Evolutionary conservation across 2,797 vertebrate species (phyloP).

Genomic region (Hyperoplus immaculatus): DNA sequence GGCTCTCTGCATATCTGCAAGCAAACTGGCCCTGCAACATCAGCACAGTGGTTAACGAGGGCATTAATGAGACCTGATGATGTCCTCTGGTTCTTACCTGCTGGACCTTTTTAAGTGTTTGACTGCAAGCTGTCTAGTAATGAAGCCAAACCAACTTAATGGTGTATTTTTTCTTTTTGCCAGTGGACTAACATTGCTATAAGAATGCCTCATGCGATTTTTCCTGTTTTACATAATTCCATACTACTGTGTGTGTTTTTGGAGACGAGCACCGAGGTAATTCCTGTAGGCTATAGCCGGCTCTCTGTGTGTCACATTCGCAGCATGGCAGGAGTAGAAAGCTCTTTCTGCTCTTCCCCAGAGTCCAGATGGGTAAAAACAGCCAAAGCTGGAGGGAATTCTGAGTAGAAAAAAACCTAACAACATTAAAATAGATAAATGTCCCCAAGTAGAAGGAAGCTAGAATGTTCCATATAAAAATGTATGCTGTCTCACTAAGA

Average conservation of each 20-base stretch:
- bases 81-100: constrained; percentile 20
- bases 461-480: not conserved
- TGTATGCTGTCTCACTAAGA: not conserved
- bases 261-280: constrained; percentile 29
- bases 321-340: constrained; percentile 1
- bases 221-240: constrained; percentile 1
- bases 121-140: constrained; percentile 17
- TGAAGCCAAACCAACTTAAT: constrained; percentile 14
- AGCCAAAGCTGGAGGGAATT: not conserved
- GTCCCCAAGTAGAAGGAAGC: not conserved
- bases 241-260: not conserved
- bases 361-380: constrained; percentile 9
- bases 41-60: not conserved
- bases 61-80: constrained; percentile 16
- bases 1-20: constrained; percentile 1
- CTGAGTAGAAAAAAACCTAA: not conserved
- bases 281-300: constrained; percentile 10
- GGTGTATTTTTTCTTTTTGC: not conserved
- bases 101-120: not conserved
- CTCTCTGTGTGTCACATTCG: not conserved
- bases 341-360: constrained; percentile 13
- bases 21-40: not conserved
- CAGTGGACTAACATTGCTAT: not conserved
- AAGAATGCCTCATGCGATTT: not conserved
- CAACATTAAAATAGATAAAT: not conserved